Base-by-base conservation (phyloP, 2,797 vertebrate species). In the Gouania willdenowi region DNA sequence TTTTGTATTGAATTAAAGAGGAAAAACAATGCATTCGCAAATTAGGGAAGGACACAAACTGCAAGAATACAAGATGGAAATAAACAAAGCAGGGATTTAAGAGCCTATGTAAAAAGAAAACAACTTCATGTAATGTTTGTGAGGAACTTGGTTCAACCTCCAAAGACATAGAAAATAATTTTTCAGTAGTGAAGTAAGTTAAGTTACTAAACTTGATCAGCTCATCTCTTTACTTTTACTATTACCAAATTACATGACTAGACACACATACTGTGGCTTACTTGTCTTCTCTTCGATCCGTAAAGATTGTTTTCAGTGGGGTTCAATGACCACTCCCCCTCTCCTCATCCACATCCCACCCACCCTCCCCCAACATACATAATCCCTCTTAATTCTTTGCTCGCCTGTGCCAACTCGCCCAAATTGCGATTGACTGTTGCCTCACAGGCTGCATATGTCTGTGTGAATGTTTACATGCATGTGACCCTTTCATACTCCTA, bases 381-480 rank as follows among this genome's bases (percentile, higher is more conserved):
- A 88, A 89, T 86, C 85, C 80, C 39, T 67, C 51, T 73, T 85
- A 87, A 88, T 86, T 83, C 83, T 72, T 71, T 48, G 54, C 68
- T 66, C 52, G 73, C 75, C 50, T 21, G 36, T 81, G 74, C 66
- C 67, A 75, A 74, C 75, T 77, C 29, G 18, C 66, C 77, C 75
- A 77, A 84, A 82, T 83, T 87, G 80, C 83, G 80, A 87, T 81
- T 83, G 81, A 86, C 78, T 85, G 72, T 59, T 67, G 69, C 80
- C 62, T 71, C 82, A 71, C 73, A 60, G 71, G 66, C 32, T 31
- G 43, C 31, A 1, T 48, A 0, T 5, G 6, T 55, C 14, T 40
- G 27, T 31, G 13, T 41, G 38, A 31, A 26, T 18, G n/a, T 44
- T 1, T 36, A 29, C 37, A 41, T 37, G 33, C 52, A 8, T 56